These are phyloP conservation scores for Ametastegia equiseti DNA, from an alignment of 2,888 invertebrate genomes.

Conservation along the genomic window DNA sequence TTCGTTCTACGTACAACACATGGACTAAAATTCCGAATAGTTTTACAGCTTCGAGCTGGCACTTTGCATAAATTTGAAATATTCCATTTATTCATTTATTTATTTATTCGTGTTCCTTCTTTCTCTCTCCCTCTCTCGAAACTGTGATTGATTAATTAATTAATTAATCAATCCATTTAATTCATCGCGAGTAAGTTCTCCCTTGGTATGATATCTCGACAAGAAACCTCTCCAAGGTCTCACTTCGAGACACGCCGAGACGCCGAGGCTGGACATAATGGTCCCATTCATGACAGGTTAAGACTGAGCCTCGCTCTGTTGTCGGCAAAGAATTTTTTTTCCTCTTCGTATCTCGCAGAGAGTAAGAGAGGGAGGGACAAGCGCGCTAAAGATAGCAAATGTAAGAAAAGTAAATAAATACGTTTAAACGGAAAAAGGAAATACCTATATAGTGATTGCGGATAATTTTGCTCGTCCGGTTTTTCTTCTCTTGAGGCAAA, in stretches of 20 bases:
- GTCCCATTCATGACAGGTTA: conserved; percentile 27
- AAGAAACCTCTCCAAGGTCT: conserved; percentile 16
- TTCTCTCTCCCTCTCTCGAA: background rate
- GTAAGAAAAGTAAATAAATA: too few relatives aligned
- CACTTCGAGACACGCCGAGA: background rate
- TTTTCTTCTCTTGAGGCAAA: background rate
- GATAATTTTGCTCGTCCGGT: background rate
- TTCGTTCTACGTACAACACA: background rate
- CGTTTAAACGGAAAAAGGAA: too few relatives aligned
- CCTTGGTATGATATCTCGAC: background rate
- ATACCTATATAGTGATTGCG: background rate
- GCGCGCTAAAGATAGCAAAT: too few relatives aligned
- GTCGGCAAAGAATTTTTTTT: conserved; percentile 38
- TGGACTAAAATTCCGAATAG: background rate
- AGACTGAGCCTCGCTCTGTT: conserved; percentile 29
- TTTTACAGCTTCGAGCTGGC: background rate
- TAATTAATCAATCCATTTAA: background rate
- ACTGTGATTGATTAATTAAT: background rate
- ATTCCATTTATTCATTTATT: background rate
- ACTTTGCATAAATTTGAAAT: background rate
- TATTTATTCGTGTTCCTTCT: too few relatives aligned
- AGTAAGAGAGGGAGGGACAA: background rate
- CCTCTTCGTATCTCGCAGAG: conserved; percentile 25
- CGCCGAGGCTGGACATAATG: conserved; percentile 24
- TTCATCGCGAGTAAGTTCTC: background rate